phyloP scores from a whole-genome alignment of 2,113 vertebrate genomes.

The Hyaena hyaena region DNA sequence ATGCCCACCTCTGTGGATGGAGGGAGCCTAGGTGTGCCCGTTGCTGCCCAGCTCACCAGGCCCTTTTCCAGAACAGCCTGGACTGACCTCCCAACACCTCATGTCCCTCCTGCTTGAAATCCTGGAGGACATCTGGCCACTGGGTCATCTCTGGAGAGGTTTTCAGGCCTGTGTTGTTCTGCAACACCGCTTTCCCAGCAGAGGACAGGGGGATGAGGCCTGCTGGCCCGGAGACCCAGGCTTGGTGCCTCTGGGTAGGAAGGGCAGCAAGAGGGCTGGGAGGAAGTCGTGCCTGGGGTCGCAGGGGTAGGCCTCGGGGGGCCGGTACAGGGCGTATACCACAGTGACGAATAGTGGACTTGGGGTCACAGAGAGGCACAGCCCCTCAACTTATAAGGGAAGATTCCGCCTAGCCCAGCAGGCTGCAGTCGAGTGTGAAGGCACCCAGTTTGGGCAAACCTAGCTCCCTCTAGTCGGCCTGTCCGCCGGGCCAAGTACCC shows the following conservation, averaged over 20 bases:
- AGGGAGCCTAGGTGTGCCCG: neutral
- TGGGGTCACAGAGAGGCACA: neutral
- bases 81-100: neutral
- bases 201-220: neutral
- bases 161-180: neutral
- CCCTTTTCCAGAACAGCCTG: neutral
- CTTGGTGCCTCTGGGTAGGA: neutral
- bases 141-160: neutral
- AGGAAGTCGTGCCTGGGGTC: neutral
- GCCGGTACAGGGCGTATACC: neutral
- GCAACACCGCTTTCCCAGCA: neutral
- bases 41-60: neutral
- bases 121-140: neutral
- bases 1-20: neutral
- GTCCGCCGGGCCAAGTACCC: neutral
- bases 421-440: no score
- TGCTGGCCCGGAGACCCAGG: neutral
- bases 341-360: accelerated
- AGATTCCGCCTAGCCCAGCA: neutral
- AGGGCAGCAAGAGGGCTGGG: neutral
- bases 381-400: neutral
- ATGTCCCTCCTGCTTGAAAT: neutral
- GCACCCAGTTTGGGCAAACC: neutral
- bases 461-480: neutral
- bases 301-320: neutral